Evolutionary conservation across 1,140 invertebrate species (phyloP).

Genomic region (Akabosia matsudoensis): DNA sequence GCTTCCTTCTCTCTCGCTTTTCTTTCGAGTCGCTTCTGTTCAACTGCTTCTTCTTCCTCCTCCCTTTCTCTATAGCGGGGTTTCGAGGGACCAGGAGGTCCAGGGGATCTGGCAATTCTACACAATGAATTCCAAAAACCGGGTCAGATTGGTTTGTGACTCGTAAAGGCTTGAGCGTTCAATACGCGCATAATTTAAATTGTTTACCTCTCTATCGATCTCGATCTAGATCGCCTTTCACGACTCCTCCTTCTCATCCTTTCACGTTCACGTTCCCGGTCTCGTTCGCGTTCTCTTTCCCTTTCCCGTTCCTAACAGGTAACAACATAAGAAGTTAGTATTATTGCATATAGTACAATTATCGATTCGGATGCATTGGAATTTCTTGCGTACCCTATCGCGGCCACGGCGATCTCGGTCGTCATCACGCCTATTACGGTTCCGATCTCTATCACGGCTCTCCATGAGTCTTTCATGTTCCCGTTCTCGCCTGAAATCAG

Average conservation of each 20-base stretch:
- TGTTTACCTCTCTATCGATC: background rate
- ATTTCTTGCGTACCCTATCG: conserved; percentile 33
- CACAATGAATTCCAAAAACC: background rate
- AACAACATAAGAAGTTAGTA: background rate
- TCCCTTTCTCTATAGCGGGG: conserved; percentile 66
- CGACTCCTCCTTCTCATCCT: conserved; percentile 52
- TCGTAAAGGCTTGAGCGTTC: no score
- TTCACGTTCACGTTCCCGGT: conserved; percentile 58
- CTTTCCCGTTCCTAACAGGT: conserved; percentile 48
- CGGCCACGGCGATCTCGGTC: conserved; percentile 38
- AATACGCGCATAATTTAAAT: background rate
- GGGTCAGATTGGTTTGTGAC: no score
- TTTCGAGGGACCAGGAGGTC: conserved; percentile 31
- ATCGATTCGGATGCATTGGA: no score
- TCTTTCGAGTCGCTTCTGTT: conserved; percentile 84
- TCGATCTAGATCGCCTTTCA: conserved; percentile 38
- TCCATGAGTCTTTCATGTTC: conserved; percentile 48
- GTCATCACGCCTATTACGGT: conserved; percentile 28
- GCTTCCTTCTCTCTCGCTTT: conserved; percentile 88
- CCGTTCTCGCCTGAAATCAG: conserved; percentile 42
- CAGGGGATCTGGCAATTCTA: conserved; percentile 30
- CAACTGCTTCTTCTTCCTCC: conserved; percentile 84
- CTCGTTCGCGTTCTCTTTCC: conserved; percentile 53
- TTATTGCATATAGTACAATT: conserved; percentile 4
- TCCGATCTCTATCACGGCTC: conserved; percentile 42